phyloP scores from a whole-genome alignment of 2,797 vertebrate genomes.

The Chloroceryle inda region DNA sequence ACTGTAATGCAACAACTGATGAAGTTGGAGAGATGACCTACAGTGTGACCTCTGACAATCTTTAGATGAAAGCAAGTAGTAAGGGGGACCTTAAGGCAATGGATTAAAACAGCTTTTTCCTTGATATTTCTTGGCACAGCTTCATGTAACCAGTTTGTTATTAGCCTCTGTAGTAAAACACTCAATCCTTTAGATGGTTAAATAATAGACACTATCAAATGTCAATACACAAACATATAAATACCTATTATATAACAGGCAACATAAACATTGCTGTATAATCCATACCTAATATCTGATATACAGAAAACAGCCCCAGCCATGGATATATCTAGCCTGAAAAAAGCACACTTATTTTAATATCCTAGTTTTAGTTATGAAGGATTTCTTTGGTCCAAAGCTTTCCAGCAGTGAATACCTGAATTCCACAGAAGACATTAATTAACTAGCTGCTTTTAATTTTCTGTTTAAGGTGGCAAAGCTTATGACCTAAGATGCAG shows the following conservation, averaged over 20 bases:
- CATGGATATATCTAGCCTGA: not conserved
- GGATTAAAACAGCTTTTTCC: not conserved
- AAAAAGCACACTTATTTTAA: not conserved
- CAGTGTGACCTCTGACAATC: not conserved
- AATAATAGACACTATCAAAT: not conserved
- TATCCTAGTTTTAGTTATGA: not conserved
- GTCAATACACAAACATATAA: not conserved
- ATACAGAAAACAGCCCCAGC: not conserved
- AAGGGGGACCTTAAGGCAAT: not conserved
- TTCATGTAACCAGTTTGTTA: not conserved
- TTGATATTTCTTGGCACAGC: not conserved
- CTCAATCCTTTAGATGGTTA: not conserved
- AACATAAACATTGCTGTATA: not conserved
- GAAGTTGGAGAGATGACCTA: not conserved
- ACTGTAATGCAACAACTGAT: not conserved
- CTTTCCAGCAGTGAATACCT: not conserved
- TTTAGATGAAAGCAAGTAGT: not conserved
- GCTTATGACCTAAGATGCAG: not conserved
- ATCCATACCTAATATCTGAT: not conserved
- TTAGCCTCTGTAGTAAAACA: not conserved
- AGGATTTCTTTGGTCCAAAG: too few relatives aligned
- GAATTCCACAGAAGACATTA: not conserved
- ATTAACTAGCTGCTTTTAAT: not conserved
- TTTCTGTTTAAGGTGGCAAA: not conserved
- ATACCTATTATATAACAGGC: not conserved